Conservation (phyloP, 2,113 vertebrate genomes). For the Mesembrinibis cayennensis region DNA sequence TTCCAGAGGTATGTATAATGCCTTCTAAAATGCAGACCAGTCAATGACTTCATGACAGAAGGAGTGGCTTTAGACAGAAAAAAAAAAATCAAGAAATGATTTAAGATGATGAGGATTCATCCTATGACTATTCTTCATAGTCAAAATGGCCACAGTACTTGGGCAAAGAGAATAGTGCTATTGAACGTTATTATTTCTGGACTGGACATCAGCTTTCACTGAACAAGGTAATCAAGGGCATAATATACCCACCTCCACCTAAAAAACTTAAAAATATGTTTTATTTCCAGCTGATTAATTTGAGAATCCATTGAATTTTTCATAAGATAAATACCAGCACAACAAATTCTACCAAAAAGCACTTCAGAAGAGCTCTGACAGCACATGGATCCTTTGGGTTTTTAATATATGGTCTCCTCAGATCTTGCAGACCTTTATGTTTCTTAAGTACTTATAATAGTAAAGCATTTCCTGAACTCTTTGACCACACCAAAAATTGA, state of each 20-base stretch:
- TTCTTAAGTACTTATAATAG: not conserved
- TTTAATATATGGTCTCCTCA: not conserved
- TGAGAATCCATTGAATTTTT: not conserved
- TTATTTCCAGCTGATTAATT: not conserved
- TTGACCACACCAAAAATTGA: not conserved
- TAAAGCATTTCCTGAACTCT: not conserved
- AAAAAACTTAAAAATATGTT: not conserved
- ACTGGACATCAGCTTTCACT: not conserved
- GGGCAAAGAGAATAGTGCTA: not conserved
- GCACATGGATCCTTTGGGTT: not conserved
- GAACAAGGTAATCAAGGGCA: not conserved
- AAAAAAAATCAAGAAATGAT: not conserved
- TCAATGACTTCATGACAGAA: not conserved
- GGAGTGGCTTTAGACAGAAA: not conserved
- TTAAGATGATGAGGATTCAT: not conserved
- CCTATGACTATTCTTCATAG: not conserved
- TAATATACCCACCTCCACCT: rapidly evolving
- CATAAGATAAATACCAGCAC: not conserved
- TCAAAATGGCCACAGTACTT: not conserved
- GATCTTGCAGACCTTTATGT: not conserved
- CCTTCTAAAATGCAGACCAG: not conserved
- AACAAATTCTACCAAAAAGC: not conserved
- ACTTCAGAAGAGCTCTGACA: not conserved
- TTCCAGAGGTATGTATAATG: not conserved
- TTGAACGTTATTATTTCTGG: not conserved